A percentile compares a stretch with the other conserved stretches of the same genome.
phyloP scores from a whole-genome alignment of 2,113 vertebrate genomes.

The Chaetodon auriga region DNA sequence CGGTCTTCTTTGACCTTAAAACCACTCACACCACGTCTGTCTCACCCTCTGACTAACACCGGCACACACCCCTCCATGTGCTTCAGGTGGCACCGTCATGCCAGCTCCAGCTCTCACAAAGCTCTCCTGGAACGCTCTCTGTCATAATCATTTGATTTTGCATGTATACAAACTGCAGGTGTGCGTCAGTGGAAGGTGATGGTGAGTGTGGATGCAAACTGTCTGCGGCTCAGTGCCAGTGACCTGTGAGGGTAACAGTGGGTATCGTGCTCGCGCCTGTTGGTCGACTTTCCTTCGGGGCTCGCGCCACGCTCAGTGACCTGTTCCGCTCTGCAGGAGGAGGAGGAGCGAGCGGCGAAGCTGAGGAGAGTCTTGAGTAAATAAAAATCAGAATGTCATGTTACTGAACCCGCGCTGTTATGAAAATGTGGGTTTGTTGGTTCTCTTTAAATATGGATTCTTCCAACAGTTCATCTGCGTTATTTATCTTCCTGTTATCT shows the following conservation, averaged over 20 bases:
- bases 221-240: constrained; percentile 37
- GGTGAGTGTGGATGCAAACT: background rate
- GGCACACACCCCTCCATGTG: constrained; percentile 16
- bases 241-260: constrained; percentile 14
- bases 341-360: background rate
- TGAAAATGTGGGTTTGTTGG: constrained; percentile 4
- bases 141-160: background rate
- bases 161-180: background rate
- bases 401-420: background rate
- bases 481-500: background rate
- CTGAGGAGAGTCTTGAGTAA: background rate
- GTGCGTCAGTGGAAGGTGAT: fast-evolving
- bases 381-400: constrained; percentile 2
- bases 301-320: constrained; percentile 29
- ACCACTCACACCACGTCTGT: constrained; percentile 51
- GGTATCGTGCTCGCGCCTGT: constrained; percentile 28
- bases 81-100: constrained; percentile 45
- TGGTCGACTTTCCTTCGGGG: constrained; percentile 17
- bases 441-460: constrained; percentile 18
- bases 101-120: constrained; percentile 50
- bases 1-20: constrained; percentile 57
- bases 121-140: constrained; percentile 23
- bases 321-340: constrained; percentile 18
- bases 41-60: constrained; percentile 40
- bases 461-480: background rate